These are phyloP conservation scores for Siniperca scherzeri DNA, from an alignment of 2,797 vertebrate species.

Conservation along the genomic window DNA sequence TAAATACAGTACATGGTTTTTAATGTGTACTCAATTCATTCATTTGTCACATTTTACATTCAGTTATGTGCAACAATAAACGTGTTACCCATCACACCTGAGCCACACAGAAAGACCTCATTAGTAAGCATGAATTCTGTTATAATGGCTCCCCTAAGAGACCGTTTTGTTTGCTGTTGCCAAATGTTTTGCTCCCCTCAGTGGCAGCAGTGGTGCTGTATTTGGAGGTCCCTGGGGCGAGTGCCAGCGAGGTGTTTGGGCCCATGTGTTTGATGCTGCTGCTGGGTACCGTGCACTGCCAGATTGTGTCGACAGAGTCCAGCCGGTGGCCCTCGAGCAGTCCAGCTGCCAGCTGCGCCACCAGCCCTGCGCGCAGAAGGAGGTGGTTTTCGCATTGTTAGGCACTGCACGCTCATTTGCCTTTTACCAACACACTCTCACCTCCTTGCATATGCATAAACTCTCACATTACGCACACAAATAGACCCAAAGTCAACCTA, in stretches of 20 bases:
- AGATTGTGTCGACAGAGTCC: slow-evolving; percentile 97
- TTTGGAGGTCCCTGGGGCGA: slow-evolving; percentile 89
- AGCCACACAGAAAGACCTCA: slow-evolving; percentile 50
- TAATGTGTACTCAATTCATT: not conserved
- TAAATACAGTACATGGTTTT: not conserved
- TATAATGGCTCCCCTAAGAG: slow-evolving; percentile 66
- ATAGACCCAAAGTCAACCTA: slow-evolving; percentile 13
- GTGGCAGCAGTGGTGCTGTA: slow-evolving; percentile 91
- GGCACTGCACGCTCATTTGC: slow-evolving; percentile 42
- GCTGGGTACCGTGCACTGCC: slow-evolving; percentile 98
- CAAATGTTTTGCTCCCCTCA: slow-evolving; percentile 77
- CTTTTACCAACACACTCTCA: slow-evolving; percentile 34
- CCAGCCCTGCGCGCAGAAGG: slow-evolving; percentile 88
- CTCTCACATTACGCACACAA: slow-evolving; percentile 14
- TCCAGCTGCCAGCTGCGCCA: slow-evolving; percentile 78
- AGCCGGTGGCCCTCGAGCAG: slow-evolving; percentile 83
- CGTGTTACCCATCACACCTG: slow-evolving; percentile 38
- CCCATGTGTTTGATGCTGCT: slow-evolving; percentile 98
- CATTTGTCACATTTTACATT: slow-evolving; percentile 33
- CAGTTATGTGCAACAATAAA: slow-evolving; percentile 27
- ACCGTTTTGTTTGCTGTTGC: slow-evolving; percentile 64
- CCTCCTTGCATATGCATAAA: slow-evolving; percentile 31
- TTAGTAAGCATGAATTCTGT: slow-evolving; percentile 63
- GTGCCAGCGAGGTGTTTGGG: slow-evolving; percentile 91
- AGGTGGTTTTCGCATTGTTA: slow-evolving; percentile 86